Base-by-base conservation (phyloP, 2,113 vertebrate genomes). In the Sula dactylatra region DNA sequence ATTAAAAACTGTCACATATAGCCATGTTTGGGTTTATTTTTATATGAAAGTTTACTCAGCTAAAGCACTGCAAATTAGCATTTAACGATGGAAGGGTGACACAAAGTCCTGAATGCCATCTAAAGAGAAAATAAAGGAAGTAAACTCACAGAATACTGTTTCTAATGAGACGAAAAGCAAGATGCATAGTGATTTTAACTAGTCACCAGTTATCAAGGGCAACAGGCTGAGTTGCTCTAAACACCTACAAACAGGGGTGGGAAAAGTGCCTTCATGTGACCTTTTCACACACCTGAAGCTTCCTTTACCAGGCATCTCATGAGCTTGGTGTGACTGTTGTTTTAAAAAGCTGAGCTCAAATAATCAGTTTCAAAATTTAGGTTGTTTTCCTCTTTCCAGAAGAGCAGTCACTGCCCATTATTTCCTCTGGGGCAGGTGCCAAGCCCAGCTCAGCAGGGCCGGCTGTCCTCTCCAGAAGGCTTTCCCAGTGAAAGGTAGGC, bases 1-100 rank as follows among this genome's bases (percentile, higher is more conserved):
- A 88, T 95, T 92, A 95, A 97, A 96, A 94, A 44, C 17, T 92
- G 64, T 62, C 88, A 92, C 36, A 89, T 93, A 94, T 67, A 96
- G 88, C 61, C 84, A 96, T 74, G 66, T 94, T 97, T 92, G 61
- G 54, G 47, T 93, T 97, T 96, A 91, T 97, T 97, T 98, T 94
- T 93, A 69, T 80, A 96, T 45, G 64, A 95, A 88, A 86, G 40
- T 96, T 97, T 96, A 96, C 69, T 94, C 82, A 89, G 82, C 86
- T 97, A 95, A 97, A 92, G 73, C 34, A 54, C 86, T 91, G 18
- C 65, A 93, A 97, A 96, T 96, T 90, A 93, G 62, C 88, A 79
- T 90, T 94, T 80, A 76, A 56, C 88, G 73, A 88, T 96, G 78
- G 89, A 96, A 96, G 78, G 73, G 66, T 97, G 95, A 96, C 93